Percentiles rank a stretch among this genome's conserved stretches.
Evolutionary conservation across 2,888 invertebrate genomes (phyloP).

Genomic region (Epistrophe grossulariae): DNA sequence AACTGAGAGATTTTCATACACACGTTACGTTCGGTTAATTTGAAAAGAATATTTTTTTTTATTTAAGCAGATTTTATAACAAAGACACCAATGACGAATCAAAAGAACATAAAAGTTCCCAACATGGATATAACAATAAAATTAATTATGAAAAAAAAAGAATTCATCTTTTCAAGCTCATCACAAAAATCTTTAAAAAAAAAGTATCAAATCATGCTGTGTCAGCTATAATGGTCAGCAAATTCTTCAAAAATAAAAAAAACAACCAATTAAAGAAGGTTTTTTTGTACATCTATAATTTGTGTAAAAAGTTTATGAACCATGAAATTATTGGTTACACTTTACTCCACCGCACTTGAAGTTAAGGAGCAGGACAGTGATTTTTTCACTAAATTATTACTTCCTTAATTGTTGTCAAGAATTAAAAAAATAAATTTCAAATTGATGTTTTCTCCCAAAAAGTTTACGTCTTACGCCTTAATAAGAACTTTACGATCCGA

Average conservation of each 20-base stretch:
- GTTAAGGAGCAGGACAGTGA: not conserved
- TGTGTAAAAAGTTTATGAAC: slow-evolving; percentile 17
- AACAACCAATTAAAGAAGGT: not conserved
- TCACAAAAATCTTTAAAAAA: not conserved
- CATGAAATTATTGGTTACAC: slow-evolving; percentile 28
- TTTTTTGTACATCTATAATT: not conserved
- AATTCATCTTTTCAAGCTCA: not conserved
- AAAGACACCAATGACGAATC: slow-evolving; percentile 20
- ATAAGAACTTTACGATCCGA: slow-evolving; percentile 11
- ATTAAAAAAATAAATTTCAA: slow-evolving; percentile 37
- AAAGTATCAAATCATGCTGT: slow-evolving; percentile 22
- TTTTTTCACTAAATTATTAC: not conserved
- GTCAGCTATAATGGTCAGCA: slow-evolving; percentile 6
- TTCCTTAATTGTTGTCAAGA: slow-evolving; percentile 38
- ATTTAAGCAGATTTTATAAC: not conserved
- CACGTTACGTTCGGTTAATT: not conserved
- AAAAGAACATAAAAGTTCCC: slow-evolving; percentile 15
- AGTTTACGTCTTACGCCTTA: not conserved
- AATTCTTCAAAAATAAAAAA: slow-evolving; percentile 2
- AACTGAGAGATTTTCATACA: not conserved
- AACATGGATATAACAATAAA: slow-evolving; percentile 17
- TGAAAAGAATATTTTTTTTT: slow-evolving; percentile 21
- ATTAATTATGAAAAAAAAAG: slow-evolving; percentile 5
- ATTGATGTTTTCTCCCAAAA: slow-evolving; percentile 17
- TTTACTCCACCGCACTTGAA: not conserved